Evolutionary conservation across 2,888 invertebrate genomes (phyloP).

Genomic region (Cecidostiba fungosa): DNA sequence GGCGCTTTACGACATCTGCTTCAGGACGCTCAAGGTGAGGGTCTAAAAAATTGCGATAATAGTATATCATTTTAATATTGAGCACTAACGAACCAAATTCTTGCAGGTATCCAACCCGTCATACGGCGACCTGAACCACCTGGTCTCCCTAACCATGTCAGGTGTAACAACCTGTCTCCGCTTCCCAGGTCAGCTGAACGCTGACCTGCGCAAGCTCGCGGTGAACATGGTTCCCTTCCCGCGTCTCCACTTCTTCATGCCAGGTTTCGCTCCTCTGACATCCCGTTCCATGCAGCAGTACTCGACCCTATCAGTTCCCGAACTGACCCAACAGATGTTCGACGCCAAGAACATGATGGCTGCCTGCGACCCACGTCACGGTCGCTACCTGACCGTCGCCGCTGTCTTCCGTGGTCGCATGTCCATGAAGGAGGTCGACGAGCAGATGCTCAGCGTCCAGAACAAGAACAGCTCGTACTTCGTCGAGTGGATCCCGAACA

Average conservation of each 20-base stretch:
- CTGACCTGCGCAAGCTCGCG: constrained; percentile 94
- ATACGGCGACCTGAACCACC: constrained; percentile 96
- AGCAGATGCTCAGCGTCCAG: constrained; percentile 87
- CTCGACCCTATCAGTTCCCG: constrained; percentile 88
- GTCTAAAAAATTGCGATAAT: too few species aligned
- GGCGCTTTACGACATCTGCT: constrained; percentile 96
- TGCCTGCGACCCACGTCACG: constrained; percentile 88
- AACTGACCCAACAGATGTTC: constrained; percentile 91
- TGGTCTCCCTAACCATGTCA: constrained; percentile 93
- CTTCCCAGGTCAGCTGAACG: constrained; percentile 97
- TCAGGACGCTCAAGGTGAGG: constrained; percentile 90
- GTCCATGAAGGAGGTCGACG: constrained; percentile 89
- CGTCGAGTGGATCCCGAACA: constrained; percentile 90
- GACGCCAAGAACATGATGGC: constrained; percentile 92
- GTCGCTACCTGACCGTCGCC: constrained; percentile 88
- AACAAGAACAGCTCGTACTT: constrained; percentile 87
- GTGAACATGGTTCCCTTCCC: constrained; percentile 99
- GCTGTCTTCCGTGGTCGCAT: constrained; percentile 87
- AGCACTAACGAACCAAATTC: not conserved
- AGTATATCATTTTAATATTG: not conserved
- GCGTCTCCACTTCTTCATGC: constrained; percentile 94
- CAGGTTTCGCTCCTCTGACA: constrained; percentile 90
- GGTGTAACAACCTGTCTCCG: constrained; percentile 94
- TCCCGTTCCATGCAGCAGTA: constrained; percentile 88
- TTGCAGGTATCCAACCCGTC: constrained; percentile 88